Evolutionary conservation across 1,140 invertebrate species (phyloP).

Genomic region (Drosophila eugracilis): DNA sequence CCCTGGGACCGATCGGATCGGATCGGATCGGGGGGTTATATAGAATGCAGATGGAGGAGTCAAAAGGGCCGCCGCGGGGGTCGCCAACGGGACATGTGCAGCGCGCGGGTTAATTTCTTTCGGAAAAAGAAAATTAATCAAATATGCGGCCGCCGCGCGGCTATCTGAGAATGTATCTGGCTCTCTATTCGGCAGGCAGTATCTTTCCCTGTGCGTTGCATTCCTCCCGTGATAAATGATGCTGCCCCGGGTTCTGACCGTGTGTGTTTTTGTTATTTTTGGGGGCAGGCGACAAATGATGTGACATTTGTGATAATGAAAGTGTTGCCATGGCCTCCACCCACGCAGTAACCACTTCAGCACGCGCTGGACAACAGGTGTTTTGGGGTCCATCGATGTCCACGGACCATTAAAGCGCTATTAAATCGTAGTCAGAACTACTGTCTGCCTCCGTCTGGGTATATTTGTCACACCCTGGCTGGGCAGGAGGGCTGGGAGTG

Average conservation of each 20-base stretch:
- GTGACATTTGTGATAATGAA: conserved; percentile 82
- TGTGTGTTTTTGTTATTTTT: conserved; percentile 41
- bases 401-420: conserved; percentile 78
- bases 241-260: conserved; percentile 44
- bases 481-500: conserved; percentile 1
- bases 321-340: conserved; percentile 63
- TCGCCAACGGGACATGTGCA: conserved; percentile 56
- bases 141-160: conserved; percentile 56
- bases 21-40: conserved; percentile 26
- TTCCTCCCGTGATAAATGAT: conserved; percentile 83
- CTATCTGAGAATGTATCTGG: conserved; percentile 46
- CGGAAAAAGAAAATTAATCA: conserved; percentile 84
- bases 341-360: conserved; percentile 39
- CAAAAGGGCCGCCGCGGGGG: conserved; percentile 66
- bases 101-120: conserved; percentile 84
- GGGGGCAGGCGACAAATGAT: conserved; percentile 82
- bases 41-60: conserved; percentile 51
- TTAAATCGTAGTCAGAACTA: conserved; percentile 77
- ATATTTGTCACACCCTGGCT: conserved; percentile 36
- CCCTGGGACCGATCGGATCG: conserved; percentile 56
- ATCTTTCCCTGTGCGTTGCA: conserved; percentile 38
- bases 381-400: conserved; percentile 64
- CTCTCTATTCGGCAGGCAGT: conserved; percentile 10
- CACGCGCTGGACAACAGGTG: conserved; percentile 70
- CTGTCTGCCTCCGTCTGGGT: conserved; percentile 39